Evolutionary conservation across 2,888 invertebrate species (phyloP).

Genomic region (Drosophila subsilvestris): DNA sequence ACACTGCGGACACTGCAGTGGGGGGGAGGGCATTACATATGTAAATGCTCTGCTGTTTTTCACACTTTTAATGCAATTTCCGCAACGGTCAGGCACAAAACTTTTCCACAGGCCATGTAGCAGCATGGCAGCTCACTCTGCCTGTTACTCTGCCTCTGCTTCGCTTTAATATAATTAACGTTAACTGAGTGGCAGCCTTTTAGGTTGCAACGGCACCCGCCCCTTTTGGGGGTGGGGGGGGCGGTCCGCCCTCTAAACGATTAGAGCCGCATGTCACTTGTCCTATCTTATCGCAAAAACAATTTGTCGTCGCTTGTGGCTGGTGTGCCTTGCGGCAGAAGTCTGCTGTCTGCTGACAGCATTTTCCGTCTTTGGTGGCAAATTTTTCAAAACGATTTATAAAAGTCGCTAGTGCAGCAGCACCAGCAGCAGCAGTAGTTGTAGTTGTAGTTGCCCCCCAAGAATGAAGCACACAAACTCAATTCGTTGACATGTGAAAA

Average conservation of each 20-base stretch:
- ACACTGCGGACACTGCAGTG: neutral
- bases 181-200: conserved; percentile 58
- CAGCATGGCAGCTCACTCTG: neutral
- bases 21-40: too few species aligned
- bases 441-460: neutral
- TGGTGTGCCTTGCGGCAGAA: conserved; percentile 48
- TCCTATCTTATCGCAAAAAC: conserved; percentile 77
- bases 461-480: conserved; percentile 55
- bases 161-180: conserved; percentile 65
- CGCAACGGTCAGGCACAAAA: conserved; percentile 41
- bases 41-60: conserved; percentile 29
- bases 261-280: conserved; percentile 74
- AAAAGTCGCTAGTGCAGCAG: conserved; percentile 60
- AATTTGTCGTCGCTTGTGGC: conserved; percentile 72
- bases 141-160: conserved; percentile 9
- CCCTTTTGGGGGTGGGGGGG: conserved; percentile 11
- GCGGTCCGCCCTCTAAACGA: conserved; percentile 52
- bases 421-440: conserved; percentile 20
- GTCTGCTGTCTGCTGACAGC: conserved; percentile 60
- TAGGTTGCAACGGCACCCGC: conserved; percentile 35
- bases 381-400: conserved; percentile 75
- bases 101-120: conserved; percentile 26
- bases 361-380: conserved; percentile 66
- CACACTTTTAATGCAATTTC: conserved; percentile 64
- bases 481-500: conserved; percentile 74